Evolutionary conservation across 1,140 invertebrate species (phyloP).

Genomic region (Diplogasteroides magnus): DNA sequence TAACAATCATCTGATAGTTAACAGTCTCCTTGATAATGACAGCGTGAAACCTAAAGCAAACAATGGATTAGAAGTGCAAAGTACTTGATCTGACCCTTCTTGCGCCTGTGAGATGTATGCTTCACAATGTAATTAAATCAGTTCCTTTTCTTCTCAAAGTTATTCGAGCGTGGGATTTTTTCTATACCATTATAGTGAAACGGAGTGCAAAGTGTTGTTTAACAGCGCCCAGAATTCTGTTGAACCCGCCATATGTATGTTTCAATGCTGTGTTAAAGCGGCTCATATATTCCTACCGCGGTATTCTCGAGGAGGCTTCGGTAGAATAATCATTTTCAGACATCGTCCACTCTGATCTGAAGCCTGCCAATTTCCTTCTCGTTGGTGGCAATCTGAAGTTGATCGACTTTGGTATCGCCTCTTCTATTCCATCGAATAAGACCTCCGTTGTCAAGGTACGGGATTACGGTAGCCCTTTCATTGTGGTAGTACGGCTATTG

Average conservation of each 20-base stretch:
- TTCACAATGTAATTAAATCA: too few relatives aligned
- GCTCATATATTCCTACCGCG: too few relatives aligned
- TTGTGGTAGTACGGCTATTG: constrained; percentile 94
- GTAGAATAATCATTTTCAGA: constrained; percentile 61
- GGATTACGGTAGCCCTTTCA: constrained; percentile 66
- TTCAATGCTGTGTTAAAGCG: neutral
- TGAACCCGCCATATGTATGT: neutral
- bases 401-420: constrained; percentile 97
- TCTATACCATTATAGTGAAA: constrained; percentile 4
- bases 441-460: constrained; percentile 77
- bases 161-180: constrained; percentile 3
- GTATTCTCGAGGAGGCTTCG: too few relatives aligned
- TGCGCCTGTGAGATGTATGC: too few relatives aligned
- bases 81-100: too few relatives aligned
- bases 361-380: constrained; percentile 91
- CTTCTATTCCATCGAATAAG: constrained; percentile 76
- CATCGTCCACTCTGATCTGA: constrained; percentile 90
- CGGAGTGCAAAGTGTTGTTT: neutral
- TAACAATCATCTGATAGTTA: neutral
- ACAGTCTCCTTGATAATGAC: too few relatives aligned
- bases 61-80: too few relatives aligned
- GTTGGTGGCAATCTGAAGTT: constrained; percentile 80
- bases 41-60: too few relatives aligned
- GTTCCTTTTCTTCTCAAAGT: too few relatives aligned
- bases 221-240: neutral